Evolutionary conservation across 2,888 invertebrate genomes (phyloP).

Genomic region (Agonopterix alstromeriana): DNA sequence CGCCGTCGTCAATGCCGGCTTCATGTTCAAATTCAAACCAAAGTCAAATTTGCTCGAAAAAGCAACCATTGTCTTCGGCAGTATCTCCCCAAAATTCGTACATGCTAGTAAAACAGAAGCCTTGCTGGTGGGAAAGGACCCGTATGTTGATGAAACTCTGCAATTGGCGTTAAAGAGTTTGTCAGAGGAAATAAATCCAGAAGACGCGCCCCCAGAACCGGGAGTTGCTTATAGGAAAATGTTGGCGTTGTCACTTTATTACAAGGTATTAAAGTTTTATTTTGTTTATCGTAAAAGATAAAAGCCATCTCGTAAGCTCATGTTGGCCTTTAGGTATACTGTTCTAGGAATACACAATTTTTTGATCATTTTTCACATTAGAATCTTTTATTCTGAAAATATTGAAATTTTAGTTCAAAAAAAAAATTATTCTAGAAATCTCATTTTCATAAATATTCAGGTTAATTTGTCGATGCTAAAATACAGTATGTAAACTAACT

Average conservation of each 20-base stretch:
- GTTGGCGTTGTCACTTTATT: slow-evolving; percentile 78
- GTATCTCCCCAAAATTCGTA: slow-evolving; percentile 56
- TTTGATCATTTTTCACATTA: no score
- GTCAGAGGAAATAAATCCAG: slow-evolving; percentile 36
- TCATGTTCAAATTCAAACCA: slow-evolving; percentile 60
- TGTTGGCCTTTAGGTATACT: no score
- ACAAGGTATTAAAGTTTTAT: slow-evolving; percentile 71
- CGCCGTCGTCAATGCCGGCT: slow-evolving; percentile 85
- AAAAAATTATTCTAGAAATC: not conserved
- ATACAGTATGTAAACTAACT: no score
- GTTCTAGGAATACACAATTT: no score
- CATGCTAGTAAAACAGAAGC: slow-evolving; percentile 73
- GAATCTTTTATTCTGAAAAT: no score
- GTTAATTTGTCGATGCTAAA: not conserved
- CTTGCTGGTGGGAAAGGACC: slow-evolving; percentile 51
- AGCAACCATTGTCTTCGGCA: slow-evolving; percentile 75
- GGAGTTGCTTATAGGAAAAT: slow-evolving; percentile 76
- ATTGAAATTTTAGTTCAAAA: not conserved
- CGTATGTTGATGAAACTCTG: slow-evolving; percentile 52
- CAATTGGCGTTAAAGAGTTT: slow-evolving; percentile 39
- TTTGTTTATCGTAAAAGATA: not conserved
- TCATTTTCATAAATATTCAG: not conserved
- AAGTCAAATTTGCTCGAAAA: slow-evolving; percentile 23
- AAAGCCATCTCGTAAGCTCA: not conserved
- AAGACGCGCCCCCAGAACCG: slow-evolving; percentile 71